Evolutionary conservation across 2,888 invertebrate genomes (phyloP).

Genomic region (Apeira syringaria): DNA sequence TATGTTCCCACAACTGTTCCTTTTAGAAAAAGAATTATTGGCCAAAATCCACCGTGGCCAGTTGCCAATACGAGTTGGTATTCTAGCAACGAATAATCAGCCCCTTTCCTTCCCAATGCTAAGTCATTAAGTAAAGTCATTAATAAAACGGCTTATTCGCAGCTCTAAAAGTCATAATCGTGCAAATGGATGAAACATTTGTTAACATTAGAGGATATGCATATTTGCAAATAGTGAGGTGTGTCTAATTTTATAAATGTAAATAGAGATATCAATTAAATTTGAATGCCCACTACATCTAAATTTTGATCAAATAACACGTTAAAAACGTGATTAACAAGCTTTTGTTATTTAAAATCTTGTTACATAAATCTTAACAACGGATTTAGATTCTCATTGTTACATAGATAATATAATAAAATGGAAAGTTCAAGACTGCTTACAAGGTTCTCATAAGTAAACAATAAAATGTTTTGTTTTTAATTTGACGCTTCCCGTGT

Average conservation of each 20-base stretch:
- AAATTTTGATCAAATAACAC: constrained; percentile 6
- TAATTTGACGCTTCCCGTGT: no score
- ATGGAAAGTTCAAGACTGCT: constrained; percentile 17
- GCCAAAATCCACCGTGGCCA: no score
- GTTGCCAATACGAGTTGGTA: no score
- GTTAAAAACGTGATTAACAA: constrained; percentile 6
- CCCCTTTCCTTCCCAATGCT: no score
- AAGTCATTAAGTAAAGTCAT: no score
- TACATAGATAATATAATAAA: not conserved
- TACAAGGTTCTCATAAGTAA: constrained; percentile 8
- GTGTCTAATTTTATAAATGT: not conserved
- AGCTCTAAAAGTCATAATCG: no score
- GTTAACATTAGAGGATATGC: no score
- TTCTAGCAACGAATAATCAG: no score
- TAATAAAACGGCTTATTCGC: no score
- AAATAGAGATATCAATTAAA: not conserved
- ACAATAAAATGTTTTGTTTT: not conserved
- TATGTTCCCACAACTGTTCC: no score
- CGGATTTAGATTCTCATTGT: constrained; percentile 11
- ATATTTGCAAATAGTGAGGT: constrained; percentile 1
- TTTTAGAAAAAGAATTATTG: no score
- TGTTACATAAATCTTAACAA: constrained; percentile 10
- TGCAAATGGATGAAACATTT: no score
- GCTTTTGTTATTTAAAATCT: constrained; percentile 15
- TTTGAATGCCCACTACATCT: constrained; percentile 1